Evolutionary conservation across 2,888 invertebrate species (phyloP), one percentile per base, ranked within the genome.

Genomic region (Oscheius onirici): DNA sequence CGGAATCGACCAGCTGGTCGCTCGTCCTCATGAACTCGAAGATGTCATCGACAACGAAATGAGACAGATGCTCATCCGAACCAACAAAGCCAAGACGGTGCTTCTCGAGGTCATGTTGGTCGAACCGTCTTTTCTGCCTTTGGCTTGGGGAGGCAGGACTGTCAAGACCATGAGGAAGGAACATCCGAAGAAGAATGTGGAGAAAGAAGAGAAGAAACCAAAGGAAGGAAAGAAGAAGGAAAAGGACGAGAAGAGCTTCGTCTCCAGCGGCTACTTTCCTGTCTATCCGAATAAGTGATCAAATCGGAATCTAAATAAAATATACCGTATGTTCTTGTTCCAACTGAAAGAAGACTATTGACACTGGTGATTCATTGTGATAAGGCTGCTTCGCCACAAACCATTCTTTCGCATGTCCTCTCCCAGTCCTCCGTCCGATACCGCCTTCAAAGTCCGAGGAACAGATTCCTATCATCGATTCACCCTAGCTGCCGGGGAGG

Each of bases 1-100:
- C 22, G 66, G 49, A n/a, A 52, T 66, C 26, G 40, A 66, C 13
- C 51, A 11, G 11, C 66, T 66, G n/a, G 28, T 49, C 6, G n/a
- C n/a, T n/a, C n/a, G n/a, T n/a, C n/a, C 66, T 20, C 66, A 66
- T n/a, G 66, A 66, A 13, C 40, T 66, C 10, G 66, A 66, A 3
- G 66, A 66, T 40, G 20, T 40, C 41, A 52, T 66, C 40, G 66
- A 66, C 41, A 66, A 66, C 41, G 51, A 28, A 13, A 66, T 66
- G 41, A 22, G 66, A 34, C 34, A 8, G 3, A 15, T 66, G 17
- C 34, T 66, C 22, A 46, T 44, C 40, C 13, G 34, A n/a, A 52
- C 17, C 5, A 51, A 26, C 17, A 52, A 60, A 41, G 60, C 60
- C 10, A 60, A 60, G 44, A n/a, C 20, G 2, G 20, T 24, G 10